phyloP scores from a whole-genome alignment of 2,113 vertebrate genomes.

The Gymnogyps californianus region DNA sequence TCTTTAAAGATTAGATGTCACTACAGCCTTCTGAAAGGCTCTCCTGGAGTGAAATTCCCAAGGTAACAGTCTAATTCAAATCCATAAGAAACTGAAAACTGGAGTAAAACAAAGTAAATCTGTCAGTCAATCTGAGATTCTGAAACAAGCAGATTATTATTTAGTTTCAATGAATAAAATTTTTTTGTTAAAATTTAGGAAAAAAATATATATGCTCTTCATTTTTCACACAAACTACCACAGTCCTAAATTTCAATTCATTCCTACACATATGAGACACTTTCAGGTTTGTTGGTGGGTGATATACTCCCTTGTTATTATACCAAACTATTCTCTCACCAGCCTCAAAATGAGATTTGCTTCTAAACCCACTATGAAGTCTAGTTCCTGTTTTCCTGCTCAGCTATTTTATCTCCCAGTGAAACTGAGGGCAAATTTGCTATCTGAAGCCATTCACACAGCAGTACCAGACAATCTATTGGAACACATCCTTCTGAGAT shows the following conservation, averaged over 20 bases:
- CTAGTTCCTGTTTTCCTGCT: background rate
- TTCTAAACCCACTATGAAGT: background rate
- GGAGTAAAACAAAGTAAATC: background rate
- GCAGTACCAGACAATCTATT: background rate
- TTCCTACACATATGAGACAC: background rate
- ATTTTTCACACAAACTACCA: background rate
- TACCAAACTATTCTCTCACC: background rate
- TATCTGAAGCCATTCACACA: background rate
- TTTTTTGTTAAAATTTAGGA: background rate
- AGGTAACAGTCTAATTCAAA: background rate
- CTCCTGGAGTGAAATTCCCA: background rate
- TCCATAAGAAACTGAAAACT: background rate
- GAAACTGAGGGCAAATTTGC: background rate
- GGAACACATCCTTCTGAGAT: background rate
- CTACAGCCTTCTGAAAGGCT: background rate
- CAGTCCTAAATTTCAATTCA: background rate
- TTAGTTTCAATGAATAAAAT: background rate
- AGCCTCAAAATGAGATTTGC: background rate
- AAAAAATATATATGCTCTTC: accelerated
- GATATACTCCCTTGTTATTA: background rate
- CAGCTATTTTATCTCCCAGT: background rate
- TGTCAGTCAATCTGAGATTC: background rate
- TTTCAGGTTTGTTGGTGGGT: background rate
- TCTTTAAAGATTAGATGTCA: background rate
- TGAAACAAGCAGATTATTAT: background rate